Evolutionary conservation across 2,888 invertebrate genomes (phyloP), one percentile per base, ranked within the genome.

Genomic region (Cantharis rustica): DNA sequence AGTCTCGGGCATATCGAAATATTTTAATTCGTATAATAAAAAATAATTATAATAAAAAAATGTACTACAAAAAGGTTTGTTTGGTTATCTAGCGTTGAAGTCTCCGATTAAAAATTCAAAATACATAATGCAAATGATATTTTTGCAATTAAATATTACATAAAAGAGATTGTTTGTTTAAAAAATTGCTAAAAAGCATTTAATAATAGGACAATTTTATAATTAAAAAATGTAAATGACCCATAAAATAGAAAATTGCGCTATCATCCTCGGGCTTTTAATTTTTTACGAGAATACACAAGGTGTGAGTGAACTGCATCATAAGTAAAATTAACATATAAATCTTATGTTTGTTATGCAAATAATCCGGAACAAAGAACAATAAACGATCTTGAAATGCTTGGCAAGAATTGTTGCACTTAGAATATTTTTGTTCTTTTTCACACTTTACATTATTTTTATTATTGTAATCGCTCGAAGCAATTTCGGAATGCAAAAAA

Each of bases 201-300:
- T 47, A 47, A 47, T 47, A 47, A 47, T 47, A 47, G 47, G 47
- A 47, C 47, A 47, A 47, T 47, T 47, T 47, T n/a, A 47, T 47
- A 47, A 47, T 66, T 66, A 66, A 64, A 15, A 69, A 74, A 63
- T 16, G 31, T 26, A 16, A 68, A 69, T 69, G 63, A 74, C 74
- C 74, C 74, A 74, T 61, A 68, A 61, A 69, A 73, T 47, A 74
- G 74, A 69, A 69, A 74, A 74, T 69, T 74, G 74, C 69, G 69
- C 69, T 47, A 69, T 73, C 69, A 73, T 73, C 73, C 73, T 16
- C 62, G 27, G 74, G 70, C 74, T 74, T 69, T 69, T 69, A 74
- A 64, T 17, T 64, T 47, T 47, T 47, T 47, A 47, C 47, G 47
- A 47, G 47, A 66, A 23, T 66, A 66, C 20, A 66, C 16, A 16